Evolutionary conservation across 2,888 invertebrate genomes (phyloP).

Genomic region (Frankliniella intonsa): DNA sequence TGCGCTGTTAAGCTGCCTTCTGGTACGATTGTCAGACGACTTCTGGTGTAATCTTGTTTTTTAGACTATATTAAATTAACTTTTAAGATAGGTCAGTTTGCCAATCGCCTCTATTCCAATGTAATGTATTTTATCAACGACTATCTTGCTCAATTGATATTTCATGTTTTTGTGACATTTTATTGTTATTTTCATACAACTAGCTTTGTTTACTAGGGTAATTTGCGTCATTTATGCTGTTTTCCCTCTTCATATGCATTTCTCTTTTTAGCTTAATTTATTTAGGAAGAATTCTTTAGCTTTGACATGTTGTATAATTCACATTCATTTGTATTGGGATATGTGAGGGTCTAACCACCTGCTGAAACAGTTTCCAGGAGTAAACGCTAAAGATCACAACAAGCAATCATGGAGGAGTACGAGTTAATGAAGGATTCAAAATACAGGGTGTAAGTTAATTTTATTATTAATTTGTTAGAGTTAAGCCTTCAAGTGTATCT

Average conservation of each 20-base stretch:
- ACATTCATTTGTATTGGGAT: too few relatives aligned
- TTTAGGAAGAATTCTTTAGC: background rate
- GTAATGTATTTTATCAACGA: background rate
- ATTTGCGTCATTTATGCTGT: background rate
- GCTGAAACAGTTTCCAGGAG: background rate
- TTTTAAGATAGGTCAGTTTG: background rate
- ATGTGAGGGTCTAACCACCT: background rate
- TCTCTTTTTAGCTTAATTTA: background rate
- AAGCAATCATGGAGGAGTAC: conserved; percentile 66
- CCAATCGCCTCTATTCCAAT: background rate
- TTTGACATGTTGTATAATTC: background rate
- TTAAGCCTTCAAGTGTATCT: background rate
- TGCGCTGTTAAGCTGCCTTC: background rate
- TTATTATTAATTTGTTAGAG: conserved; percentile 8
- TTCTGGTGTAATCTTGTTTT: background rate
- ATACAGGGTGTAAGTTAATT: conserved; percentile 61
- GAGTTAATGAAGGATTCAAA: conserved; percentile 77
- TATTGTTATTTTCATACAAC: background rate
- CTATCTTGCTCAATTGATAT: too few relatives aligned
- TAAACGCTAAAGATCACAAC: conserved; percentile 43
- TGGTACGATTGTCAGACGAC: background rate
- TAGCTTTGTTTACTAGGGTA: background rate
- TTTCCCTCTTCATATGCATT: background rate
- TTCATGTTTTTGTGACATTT: too few relatives aligned
- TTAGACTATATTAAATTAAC: background rate